Percentiles rank a stretch among this genome's conserved stretches.
Evolutionary conservation across 92 coral and sea anemone species (phyloP).

Genomic region (Porites lobata): DNA sequence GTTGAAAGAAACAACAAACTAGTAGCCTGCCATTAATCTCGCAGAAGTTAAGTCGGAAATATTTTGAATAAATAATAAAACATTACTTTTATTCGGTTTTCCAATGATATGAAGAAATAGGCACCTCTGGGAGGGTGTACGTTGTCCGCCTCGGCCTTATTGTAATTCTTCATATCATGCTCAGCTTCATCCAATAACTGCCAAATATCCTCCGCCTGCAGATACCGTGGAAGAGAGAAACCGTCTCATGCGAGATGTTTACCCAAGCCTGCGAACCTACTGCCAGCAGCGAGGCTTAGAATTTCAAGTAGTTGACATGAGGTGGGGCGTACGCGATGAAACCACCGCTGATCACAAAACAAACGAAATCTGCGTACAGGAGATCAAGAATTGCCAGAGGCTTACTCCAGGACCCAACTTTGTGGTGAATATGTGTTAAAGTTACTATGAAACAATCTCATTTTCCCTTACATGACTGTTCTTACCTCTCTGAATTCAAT

Average conservation of each 20-base stretch:
- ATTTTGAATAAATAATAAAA: too few relatives aligned
- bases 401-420: conserved; percentile 90
- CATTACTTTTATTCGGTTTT: too few relatives aligned
- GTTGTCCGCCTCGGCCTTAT: too few relatives aligned
- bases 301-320: conserved; percentile 94
- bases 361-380: conserved; percentile 84
- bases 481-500: neutral
- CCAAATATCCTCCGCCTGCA: neutral
- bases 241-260: conserved; percentile 87
- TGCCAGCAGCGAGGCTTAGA: conserved; percentile 91
- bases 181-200: too few relatives aligned
- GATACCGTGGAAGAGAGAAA: conserved; percentile 90
- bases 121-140: too few relatives aligned
- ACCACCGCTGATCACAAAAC: conserved; percentile 94
- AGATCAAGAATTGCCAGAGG: conserved; percentile 85
- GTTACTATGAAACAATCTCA: neutral
- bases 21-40: too few relatives aligned
- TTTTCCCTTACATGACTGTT: too few relatives aligned
- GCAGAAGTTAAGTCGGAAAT: too few relatives aligned
- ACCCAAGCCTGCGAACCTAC: conserved; percentile 85
- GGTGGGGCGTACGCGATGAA: conserved; percentile 95
- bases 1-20: too few relatives aligned
- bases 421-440: conserved; percentile 60
- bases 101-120: too few relatives aligned
- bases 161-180: too few relatives aligned